Evolutionary conservation across 1,140 invertebrate species (phyloP).

Genomic region (Luehdorfia chinensis): DNA sequence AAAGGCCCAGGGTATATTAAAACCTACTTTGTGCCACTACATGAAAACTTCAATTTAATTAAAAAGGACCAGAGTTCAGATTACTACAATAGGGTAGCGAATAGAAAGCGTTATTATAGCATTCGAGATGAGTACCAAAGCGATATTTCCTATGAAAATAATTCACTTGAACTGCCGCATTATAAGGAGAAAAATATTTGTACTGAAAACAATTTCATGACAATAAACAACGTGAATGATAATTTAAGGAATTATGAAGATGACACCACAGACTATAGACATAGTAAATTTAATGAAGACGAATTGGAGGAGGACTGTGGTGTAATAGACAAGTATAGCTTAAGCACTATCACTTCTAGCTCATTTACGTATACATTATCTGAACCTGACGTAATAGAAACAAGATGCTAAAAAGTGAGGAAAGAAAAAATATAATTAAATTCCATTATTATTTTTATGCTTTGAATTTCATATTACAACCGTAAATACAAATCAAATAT

Average conservation of each 20-base stretch:
- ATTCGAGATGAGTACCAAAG: conserved; percentile 9
- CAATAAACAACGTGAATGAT: not conserved
- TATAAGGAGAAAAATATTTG: not conserved
- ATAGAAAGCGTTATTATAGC: conserved; percentile 15
- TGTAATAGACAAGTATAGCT: conserved; percentile 1
- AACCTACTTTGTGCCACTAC: conserved; percentile 85
- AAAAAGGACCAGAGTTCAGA: conserved; percentile 44
- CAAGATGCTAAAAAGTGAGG: not conserved
- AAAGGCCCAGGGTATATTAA: conserved; percentile 87
- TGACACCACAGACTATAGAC: not conserved
- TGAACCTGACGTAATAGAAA: conserved; percentile 3
- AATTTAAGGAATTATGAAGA: not conserved
- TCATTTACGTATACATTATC: conserved; percentile 1
- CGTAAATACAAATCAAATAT: too few species aligned
- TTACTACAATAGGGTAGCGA: conserved; percentile 2
- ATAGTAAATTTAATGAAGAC: not conserved
- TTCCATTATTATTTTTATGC: not conserved
- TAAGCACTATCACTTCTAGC: conserved; percentile 5
- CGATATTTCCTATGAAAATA: conserved; percentile 6
- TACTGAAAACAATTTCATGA: not conserved
- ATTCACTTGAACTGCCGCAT: not conserved
- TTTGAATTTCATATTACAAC: not conserved
- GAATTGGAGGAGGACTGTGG: conserved; percentile 2
- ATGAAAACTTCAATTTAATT: conserved; percentile 79
- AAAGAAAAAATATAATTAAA: not conserved